Evolutionary conservation across 2,113 vertebrate genomes (phyloP), one percentile per base, ranked within the genome.

Genomic region (Calidris pugnax): DNA sequence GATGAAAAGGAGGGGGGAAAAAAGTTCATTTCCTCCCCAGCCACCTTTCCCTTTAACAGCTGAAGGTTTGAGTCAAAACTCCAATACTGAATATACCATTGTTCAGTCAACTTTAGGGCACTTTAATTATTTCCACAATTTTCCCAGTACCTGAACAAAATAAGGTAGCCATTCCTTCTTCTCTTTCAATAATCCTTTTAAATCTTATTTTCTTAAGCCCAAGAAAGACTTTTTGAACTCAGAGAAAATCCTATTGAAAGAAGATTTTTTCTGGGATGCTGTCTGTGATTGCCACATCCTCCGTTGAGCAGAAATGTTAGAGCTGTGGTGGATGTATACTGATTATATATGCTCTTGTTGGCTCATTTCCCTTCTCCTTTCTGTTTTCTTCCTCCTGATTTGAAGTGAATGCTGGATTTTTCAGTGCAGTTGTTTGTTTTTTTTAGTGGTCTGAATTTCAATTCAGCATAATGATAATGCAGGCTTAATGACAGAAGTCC

Each of bases 281-380:
- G 60, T 74, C 53, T 79, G 19, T 86, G 66, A 89, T 85, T n/a
- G 12, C 88, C 39, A n/a, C 77, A 47, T 81, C 56, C 32, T 87
- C 23, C 12, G 8, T 53, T 63, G 26, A 50, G 50, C 59, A 87
- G 86, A 82, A 91, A 33, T 39, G 20, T 43, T 69, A 45, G 35
- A 90, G 71, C 69, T 87, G 62, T 2, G 14, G 83, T 82, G 57
- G 74, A 56, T 91, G 39, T 91, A 27, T 47, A 48, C 43, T 64
- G 62, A 62, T 91, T 64, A 82, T 53, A 75, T 68, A 66, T 56
- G 62, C 62, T 93, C 60, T 59, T 17, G 7, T 55, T 94, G 86
- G 85, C 86, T 95, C 57, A 68, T 71, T 96, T 96, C 71, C n/a
- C 41, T 89, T 93, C 62, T 87, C 19, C 50, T 62, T 62, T 88